Evolutionary conservation across 2,888 invertebrate species (phyloP), one percentile per base, ranked within the genome.

Genomic region (Noctua pronuba): DNA sequence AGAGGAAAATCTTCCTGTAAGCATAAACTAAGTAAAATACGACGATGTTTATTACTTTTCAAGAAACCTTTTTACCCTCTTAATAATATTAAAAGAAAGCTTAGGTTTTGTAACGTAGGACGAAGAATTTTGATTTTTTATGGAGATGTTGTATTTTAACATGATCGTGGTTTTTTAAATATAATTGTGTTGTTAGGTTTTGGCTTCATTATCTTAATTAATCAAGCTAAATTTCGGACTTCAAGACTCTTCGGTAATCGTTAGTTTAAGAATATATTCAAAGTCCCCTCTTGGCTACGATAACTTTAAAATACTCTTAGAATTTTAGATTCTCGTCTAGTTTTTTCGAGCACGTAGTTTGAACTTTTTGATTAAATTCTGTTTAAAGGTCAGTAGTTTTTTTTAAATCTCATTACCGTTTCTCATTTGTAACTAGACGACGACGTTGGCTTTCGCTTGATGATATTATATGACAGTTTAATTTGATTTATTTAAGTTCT

Each of bases 331-430:
- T 55, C 46, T 62, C 4, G n/a, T 41, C 11, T n/a, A 60, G 13
- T 13, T 82, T 72, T 74, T 67, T 13, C 28, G 28, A 8, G 52
- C 28, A 28, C 44, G 52, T 21, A 49, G 24, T 80, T 58, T 46
- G 21, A 79, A 75, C n/a, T 82, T 82, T 62, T 62, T 62, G 24
- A 82, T 79, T 38, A 79, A 75, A 81, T 67, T 74, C 10, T 80
- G 46, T 16, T 65, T 49, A 60, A 62, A 74, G 66, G 66, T 80
- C 41, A 49, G 52, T 10, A 18, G 35, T n/a, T 49, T 67, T 65
- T 64, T 74, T 66, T 6, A 5, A 24, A 75, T 31, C 18, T 68
- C 35, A 65, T 75, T 65, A 49, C 49, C 8, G 10, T 35, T 52
- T 75, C 41, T 68, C n/a, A 49, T 64, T 41, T 16, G 49, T 35